phyloP scores from a whole-genome alignment of 2,113 vertebrate species.

The rat (Rattus norvegicus) region DNA sequence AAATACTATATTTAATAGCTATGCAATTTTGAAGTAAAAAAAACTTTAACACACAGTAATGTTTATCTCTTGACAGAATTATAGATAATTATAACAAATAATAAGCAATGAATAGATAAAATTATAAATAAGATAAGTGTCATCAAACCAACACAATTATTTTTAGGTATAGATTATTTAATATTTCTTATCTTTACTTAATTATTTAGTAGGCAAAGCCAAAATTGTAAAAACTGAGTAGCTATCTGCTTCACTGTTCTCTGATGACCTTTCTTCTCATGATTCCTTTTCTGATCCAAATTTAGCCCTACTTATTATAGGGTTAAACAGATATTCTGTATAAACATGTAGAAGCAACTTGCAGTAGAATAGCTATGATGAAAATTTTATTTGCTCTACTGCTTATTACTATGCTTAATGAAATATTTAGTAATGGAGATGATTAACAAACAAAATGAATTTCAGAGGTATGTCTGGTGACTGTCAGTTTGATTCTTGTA shows the following conservation, averaged over 20 bases:
- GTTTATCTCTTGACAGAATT: not conserved
- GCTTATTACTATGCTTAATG: not conserved
- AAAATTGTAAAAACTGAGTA: not conserved
- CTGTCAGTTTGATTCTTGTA: not conserved
- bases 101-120: not conserved
- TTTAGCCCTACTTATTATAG: not conserved
- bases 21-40: not conserved
- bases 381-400: not conserved
- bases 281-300: not conserved
- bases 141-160: not conserved
- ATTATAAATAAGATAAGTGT: constrained; percentile 16
- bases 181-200: not conserved
- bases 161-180: not conserved
- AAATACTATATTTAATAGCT: not conserved
- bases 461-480: constrained; percentile 11
- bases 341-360: not conserved
- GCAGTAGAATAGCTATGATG: not conserved
- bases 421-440: not conserved
- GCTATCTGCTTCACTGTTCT: not conserved
- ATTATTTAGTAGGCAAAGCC: not conserved
- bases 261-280: not conserved
- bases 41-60: not conserved
- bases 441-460: not conserved
- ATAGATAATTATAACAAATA: not conserved
- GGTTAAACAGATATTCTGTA: fast-evolving